Conservation (phyloP, 2,888 invertebrate species). For the Polymixis flavicincta region DNA sequence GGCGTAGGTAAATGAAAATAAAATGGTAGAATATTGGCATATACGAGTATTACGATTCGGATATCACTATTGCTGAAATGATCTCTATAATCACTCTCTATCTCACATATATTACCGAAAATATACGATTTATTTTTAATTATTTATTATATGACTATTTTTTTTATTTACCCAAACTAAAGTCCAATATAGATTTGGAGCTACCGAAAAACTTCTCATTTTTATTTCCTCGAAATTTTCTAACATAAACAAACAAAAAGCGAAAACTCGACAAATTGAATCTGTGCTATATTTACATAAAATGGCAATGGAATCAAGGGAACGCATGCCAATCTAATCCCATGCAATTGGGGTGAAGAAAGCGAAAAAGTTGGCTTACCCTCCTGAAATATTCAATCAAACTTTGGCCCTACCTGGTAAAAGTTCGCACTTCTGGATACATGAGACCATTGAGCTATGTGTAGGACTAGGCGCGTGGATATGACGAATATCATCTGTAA, state of each 20-base stretch:
- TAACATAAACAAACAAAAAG: slow-evolving; percentile 12
- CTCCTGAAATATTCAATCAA: slow-evolving; percentile 83
- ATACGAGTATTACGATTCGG: too few relatives aligned
- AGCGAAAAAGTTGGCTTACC: slow-evolving; percentile 74
- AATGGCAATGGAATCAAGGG: slow-evolving; percentile 39
- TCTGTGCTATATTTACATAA: slow-evolving; percentile 51
- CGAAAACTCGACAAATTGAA: slow-evolving; percentile 51
- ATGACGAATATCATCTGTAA: not conserved
- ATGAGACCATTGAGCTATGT: slow-evolving; percentile 42
- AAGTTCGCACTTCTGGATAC: slow-evolving; percentile 69
- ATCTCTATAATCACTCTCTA: too few relatives aligned
- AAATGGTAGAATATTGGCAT: too few relatives aligned
- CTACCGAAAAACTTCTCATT: not conserved
- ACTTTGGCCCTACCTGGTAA: slow-evolving; percentile 75
- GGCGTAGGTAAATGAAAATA: too few relatives aligned
- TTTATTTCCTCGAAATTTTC: not conserved
- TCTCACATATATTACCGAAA: too few relatives aligned
- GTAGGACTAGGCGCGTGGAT: slow-evolving; percentile 24
- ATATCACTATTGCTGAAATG: too few relatives aligned
- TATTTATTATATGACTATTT: too few relatives aligned
- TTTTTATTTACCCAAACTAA: too few relatives aligned
- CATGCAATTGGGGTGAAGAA: slow-evolving; percentile 69
- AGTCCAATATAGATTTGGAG: not conserved
- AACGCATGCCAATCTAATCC: slow-evolving; percentile 67
- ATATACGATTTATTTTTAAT: too few relatives aligned